Conservation (phyloP, 1,140 invertebrate species). For the Linepithema humile region DNA sequence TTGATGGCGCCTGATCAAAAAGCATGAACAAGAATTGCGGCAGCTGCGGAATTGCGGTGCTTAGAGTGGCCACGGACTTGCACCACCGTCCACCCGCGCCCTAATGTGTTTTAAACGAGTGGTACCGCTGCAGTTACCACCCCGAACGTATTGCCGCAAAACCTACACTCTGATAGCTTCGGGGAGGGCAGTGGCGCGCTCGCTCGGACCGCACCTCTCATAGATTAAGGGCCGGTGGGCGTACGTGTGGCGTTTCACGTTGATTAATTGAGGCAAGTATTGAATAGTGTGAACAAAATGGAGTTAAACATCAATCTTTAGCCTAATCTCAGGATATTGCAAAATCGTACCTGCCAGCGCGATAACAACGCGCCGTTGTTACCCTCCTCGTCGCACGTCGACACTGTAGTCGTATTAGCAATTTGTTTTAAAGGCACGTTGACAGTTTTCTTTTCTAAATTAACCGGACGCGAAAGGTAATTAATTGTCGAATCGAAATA, state of each 20-base stretch:
- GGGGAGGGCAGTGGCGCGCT: slow-evolving; percentile 15
- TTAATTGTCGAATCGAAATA: background rate
- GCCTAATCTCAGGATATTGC: background rate
- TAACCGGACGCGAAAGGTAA: background rate
- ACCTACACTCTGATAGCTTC: slow-evolving; percentile 47
- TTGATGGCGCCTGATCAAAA: slow-evolving; percentile 57
- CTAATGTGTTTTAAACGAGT: slow-evolving; percentile 73
- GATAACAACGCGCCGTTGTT: background rate
- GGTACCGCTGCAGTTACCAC: slow-evolving; percentile 39
- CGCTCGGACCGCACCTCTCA: slow-evolving; percentile 39
- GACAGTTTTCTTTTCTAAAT: background rate
- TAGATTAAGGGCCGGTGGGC: slow-evolving; percentile 48
- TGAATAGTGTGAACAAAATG: slow-evolving; percentile 45
- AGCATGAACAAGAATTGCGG: slow-evolving; percentile 53
- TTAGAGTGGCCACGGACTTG: slow-evolving; percentile 49
- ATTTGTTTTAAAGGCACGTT: background rate
- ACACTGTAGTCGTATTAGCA: background rate
- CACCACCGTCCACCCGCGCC: slow-evolving; percentile 23
- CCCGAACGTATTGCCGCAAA: slow-evolving; percentile 57
- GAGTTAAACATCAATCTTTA: slow-evolving; percentile 42
- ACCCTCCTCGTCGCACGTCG: background rate
- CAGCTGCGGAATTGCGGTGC: slow-evolving; percentile 48
- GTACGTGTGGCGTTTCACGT: slow-evolving; percentile 27
- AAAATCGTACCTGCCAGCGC: background rate
- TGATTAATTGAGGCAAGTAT: slow-evolving; percentile 55